phyloP scores from a whole-genome alignment of 2,888 invertebrate species.

The Seladonia tumulorum region DNA sequence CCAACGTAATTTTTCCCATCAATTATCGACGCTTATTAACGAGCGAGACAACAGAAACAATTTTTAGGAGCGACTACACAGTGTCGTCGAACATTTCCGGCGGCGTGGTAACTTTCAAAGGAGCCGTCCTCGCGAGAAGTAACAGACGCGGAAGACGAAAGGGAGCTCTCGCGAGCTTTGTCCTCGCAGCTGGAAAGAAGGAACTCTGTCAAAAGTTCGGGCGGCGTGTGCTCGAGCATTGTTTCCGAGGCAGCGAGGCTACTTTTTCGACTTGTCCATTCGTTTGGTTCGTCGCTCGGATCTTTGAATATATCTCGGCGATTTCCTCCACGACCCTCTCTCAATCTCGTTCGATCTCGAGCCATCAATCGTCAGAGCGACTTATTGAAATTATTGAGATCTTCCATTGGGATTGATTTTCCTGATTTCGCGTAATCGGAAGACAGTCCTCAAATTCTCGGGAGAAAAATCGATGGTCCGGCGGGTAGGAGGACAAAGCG shows the following conservation, averaged over 20 bases:
- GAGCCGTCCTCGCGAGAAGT: neutral
- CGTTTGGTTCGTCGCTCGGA: constrained; percentile 2
- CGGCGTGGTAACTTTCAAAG: neutral
- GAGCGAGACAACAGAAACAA: neutral
- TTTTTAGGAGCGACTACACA: neutral
- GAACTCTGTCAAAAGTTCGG: constrained; percentile 38
- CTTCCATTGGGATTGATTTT: neutral
- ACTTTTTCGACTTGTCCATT: constrained; percentile 33
- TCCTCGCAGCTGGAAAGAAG: neutral
- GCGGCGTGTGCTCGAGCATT: neutral
- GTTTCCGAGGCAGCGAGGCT: constrained; percentile 10
- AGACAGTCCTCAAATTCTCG: neutral
- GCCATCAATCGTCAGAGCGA: neutral
- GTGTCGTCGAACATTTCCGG: neutral
- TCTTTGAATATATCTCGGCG: constrained; percentile 30
- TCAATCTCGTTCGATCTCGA: neutral
- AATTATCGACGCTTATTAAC: no score
- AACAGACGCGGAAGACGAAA: constrained; percentile 21
- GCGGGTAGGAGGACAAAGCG: neutral
- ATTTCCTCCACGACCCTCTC: neutral
- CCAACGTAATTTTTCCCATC: no score
- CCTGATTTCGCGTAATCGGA: neutral
- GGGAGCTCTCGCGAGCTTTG: constrained; percentile 1
- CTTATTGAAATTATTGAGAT: neutral
- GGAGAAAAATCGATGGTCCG: neutral